phyloP scores from a whole-genome alignment of 2,888 invertebrate species.

The Shargacucullia verbasci region DNA sequence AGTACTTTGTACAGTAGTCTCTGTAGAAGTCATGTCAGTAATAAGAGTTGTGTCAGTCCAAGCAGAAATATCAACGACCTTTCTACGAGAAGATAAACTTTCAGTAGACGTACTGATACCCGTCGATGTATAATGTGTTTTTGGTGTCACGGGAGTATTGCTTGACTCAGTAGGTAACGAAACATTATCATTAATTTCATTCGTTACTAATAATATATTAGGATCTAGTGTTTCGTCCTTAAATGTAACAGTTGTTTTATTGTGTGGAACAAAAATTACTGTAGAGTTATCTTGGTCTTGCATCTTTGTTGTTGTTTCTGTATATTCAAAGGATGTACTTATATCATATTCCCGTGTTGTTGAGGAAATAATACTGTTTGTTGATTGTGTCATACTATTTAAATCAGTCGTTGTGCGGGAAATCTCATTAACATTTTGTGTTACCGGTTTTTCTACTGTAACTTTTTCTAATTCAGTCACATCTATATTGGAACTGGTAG shows the following conservation, averaged over 20 bases:
- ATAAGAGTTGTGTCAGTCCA: slow-evolving; percentile 77
- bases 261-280: slow-evolving; percentile 1
- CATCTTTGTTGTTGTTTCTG: slow-evolving; percentile 13
- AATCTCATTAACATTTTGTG: slow-evolving; percentile 5
- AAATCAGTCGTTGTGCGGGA: slow-evolving; percentile 1
- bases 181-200: slow-evolving; percentile 10
- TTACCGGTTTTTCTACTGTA: not conserved
- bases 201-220: slow-evolving; percentile 4
- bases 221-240: slow-evolving; percentile 12
- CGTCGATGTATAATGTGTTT: slow-evolving; percentile 54
- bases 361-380: slow-evolving; percentile 8
- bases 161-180: slow-evolving; percentile 14
- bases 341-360: slow-evolving; percentile 4
- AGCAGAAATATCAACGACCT: slow-evolving; percentile 83
- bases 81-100: slow-evolving; percentile 80
- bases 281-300: slow-evolving; percentile 16
- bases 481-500: slow-evolving; percentile 8
- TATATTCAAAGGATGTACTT: slow-evolving; percentile 4
- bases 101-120: slow-evolving; percentile 77
- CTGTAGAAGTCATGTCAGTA: slow-evolving; percentile 80
- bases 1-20: slow-evolving; percentile 64
- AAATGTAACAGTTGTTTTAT: slow-evolving; percentile 7
- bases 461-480: not conserved
- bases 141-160: slow-evolving; percentile 22
- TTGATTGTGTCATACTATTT: not conserved